phyloP scores from a whole-genome alignment of 1,140 invertebrate genomes.

The Metopolophium dirhodum region DNA sequence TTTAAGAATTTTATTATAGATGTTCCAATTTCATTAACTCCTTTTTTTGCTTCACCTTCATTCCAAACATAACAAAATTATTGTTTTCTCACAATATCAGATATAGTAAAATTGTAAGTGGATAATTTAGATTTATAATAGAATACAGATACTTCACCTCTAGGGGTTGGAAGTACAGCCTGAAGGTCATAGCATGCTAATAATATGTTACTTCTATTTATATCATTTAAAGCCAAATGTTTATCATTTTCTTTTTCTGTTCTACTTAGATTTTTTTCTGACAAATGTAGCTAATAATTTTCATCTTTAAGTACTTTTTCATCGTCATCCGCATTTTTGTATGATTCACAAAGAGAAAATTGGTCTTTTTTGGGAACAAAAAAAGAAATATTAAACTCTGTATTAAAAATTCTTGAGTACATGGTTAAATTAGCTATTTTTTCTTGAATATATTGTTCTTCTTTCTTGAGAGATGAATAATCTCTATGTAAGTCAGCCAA shows the following conservation, averaged over 20 bases:
- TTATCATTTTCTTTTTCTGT: not conserved
- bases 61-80: constrained; percentile 61
- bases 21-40: constrained; percentile 58
- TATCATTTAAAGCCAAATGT: not conserved
- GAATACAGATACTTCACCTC: not conserved
- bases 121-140: constrained; percentile 19
- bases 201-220: not conserved
- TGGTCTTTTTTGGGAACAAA: not conserved
- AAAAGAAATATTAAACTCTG: not conserved
- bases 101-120: constrained; percentile 1
- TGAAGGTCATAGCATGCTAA: constrained; percentile 34
- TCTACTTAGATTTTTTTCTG: constrained; percentile 41
- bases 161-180: not conserved
- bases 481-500: constrained; percentile 57
- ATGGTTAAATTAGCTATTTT: constrained; percentile 18
- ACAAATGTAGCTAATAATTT: not conserved
- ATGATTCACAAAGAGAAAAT: not conserved
- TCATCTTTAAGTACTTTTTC: not conserved
- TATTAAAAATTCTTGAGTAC: not conserved
- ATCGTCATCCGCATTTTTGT: not conserved
- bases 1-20: constrained; percentile 60
- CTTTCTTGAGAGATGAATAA: not conserved
- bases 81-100: constrained; percentile 38
- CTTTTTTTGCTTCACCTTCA: constrained; percentile 60
- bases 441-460: not conserved